Evolutionary conservation across 2,888 invertebrate genomes (phyloP).

Genomic region (Protonemura montana): DNA sequence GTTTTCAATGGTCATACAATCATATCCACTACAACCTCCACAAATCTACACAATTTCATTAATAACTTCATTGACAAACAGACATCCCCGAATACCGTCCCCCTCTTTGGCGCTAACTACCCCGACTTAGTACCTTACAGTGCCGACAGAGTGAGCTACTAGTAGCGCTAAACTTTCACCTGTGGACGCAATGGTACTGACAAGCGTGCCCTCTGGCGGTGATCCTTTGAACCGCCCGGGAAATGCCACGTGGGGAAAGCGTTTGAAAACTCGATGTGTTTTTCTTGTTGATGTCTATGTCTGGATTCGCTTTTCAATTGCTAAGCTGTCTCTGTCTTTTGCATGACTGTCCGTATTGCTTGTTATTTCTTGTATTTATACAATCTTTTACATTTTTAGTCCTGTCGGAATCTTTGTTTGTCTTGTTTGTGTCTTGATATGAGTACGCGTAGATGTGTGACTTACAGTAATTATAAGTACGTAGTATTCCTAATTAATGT

Average conservation of each 20-base stretch:
- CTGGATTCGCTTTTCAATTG: neutral
- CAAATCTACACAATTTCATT: too few relatives aligned
- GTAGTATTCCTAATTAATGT: neutral
- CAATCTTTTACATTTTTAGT: too few relatives aligned
- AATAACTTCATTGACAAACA: neutral
- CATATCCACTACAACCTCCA: too few relatives aligned
- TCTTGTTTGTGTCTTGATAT: neutral
- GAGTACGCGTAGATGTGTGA: neutral
- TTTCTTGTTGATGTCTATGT: neutral
- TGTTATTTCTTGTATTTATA: too few relatives aligned
- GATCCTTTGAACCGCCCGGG: neutral
- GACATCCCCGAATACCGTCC: neutral
- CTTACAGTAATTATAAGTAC: neutral
- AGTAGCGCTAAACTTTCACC: neutral
- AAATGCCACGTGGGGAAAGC: neutral
- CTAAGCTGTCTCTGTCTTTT: neutral
- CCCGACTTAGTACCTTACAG: neutral
- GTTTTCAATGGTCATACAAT: too few relatives aligned
- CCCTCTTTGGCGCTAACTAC: neutral
- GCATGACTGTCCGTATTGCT: too few relatives aligned
- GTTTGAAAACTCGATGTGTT: neutral
- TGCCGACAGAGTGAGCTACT: neutral
- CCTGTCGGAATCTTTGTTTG: too few relatives aligned
- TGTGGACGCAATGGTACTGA: neutral
- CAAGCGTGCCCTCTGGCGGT: neutral